A percentile compares a stretch with the other conserved stretches of the same genome.
Conservation (phyloP, 2,888 invertebrate species). For the Drosophila parthenogenetica region DNA sequence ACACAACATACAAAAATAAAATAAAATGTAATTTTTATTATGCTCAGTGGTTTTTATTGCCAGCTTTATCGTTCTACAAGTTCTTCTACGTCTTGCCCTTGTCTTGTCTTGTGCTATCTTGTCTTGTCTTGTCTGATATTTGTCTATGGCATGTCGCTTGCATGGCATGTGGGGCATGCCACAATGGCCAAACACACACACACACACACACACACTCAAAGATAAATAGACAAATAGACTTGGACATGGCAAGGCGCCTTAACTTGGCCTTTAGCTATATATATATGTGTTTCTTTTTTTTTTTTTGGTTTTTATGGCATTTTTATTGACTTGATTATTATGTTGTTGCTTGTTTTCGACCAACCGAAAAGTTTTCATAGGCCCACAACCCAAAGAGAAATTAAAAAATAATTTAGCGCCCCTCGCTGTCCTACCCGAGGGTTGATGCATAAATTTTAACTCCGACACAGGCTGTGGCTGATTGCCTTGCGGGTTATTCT, state of each 20-base stretch:
- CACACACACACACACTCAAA: slow-evolving; percentile 31
- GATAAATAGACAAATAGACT: slow-evolving; percentile 57
- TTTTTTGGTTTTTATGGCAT: slow-evolving; percentile 73
- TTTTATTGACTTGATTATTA: slow-evolving; percentile 82
- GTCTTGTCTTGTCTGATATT: slow-evolving; percentile 75
- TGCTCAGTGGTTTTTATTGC: slow-evolving; percentile 80
- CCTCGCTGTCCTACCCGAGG: slow-evolving; percentile 42
- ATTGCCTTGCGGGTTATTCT: slow-evolving; percentile 57
- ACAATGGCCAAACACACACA: slow-evolving; percentile 56
- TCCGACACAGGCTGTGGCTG: slow-evolving; percentile 62
- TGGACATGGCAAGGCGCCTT: slow-evolving; percentile 54
- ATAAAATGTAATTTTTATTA: slow-evolving; percentile 81
- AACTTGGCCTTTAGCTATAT: slow-evolving; percentile 58
- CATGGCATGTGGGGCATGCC: slow-evolving; percentile 52
- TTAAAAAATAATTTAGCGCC: slow-evolving; percentile 78
- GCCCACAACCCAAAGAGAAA: slow-evolving; percentile 60
- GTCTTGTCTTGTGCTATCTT: slow-evolving; percentile 17
- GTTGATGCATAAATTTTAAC: slow-evolving; percentile 70
- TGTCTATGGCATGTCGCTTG: slow-evolving; percentile 70
- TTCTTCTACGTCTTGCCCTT: slow-evolving; percentile 52
- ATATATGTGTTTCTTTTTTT: background rate
- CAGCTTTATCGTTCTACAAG: slow-evolving; percentile 79
- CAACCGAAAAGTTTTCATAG: slow-evolving; percentile 60
- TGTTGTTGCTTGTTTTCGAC: slow-evolving; percentile 75
- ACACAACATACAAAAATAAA: slow-evolving; percentile 64